Percentiles rank a stretch among this genome's conserved stretches.
Conservation (phyloP, 1,140 invertebrate species). For the Tetranychus urticae region DNA sequence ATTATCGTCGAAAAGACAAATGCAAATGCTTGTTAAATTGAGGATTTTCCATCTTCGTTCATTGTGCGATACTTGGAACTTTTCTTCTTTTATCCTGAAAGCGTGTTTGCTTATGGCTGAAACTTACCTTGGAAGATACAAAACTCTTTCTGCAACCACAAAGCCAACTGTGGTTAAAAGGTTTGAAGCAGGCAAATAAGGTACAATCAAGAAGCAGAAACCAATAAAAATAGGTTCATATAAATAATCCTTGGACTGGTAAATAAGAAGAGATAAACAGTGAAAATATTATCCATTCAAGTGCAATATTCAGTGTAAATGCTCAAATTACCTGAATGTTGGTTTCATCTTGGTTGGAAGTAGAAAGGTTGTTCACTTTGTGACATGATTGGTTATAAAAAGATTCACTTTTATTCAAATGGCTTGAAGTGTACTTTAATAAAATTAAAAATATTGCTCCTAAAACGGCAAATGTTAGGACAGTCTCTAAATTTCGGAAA, state of each 20-base stretch:
- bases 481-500: slow-evolving; percentile 19
- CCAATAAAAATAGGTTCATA: neutral
- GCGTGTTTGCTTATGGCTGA: no score
- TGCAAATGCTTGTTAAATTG: no score
- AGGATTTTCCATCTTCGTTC: no score
- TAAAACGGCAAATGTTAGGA: neutral
- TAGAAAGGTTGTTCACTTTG: no score
- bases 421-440: neutral
- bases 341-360: no score
- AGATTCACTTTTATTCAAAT: neutral
- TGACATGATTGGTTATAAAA: neutral
- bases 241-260: neutral
- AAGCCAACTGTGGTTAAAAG: slow-evolving; percentile 92
- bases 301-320: no score
- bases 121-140: slow-evolving; percentile 63
- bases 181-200: slow-evolving; percentile 87
- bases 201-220: slow-evolving; percentile 31
- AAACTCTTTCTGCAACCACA: slow-evolving; percentile 77
- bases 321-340: neutral
- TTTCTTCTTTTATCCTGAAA: no score
- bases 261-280: neutral
- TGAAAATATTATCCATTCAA: neutral
- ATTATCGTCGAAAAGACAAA: no score
- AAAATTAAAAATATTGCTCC: neutral
- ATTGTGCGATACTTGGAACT: no score